phyloP scores from a whole-genome alignment of 92 coral and sea anemone species.

The Zoanthus sociatus region DNA sequence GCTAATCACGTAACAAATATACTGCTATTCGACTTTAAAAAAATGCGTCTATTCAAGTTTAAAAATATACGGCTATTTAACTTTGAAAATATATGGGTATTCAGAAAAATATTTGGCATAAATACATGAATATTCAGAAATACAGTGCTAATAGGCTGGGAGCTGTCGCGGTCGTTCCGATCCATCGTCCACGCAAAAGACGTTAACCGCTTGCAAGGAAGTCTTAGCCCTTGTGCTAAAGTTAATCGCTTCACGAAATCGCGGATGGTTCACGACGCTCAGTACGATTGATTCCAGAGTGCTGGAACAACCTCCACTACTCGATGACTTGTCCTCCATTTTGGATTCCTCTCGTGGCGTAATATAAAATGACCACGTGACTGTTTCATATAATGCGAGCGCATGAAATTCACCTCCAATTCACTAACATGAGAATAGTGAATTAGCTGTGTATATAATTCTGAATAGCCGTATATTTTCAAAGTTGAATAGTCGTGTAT shows the following conservation, averaged over 20 bases:
- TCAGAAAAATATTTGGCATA: background rate
- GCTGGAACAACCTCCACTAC: background rate
- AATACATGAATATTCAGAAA: too few relatives aligned
- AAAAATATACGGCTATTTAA: too few relatives aligned
- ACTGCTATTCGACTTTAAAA: background rate
- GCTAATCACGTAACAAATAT: background rate
- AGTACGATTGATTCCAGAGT: background rate
- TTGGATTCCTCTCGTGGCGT: background rate
- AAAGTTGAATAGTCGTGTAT: too few relatives aligned
- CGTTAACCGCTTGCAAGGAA: too few relatives aligned
- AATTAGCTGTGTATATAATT: background rate
- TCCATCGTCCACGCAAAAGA: too few relatives aligned
- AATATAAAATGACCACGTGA: background rate
- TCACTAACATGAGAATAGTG: background rate
- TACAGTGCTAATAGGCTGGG: too few relatives aligned
- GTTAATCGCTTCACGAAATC: background rate
- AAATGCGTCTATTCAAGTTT: background rate
- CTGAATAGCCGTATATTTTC: background rate
- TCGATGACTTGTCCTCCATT: background rate
- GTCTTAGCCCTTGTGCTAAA: background rate
- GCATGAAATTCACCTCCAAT: background rate
- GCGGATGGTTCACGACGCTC: constrained; percentile 14
- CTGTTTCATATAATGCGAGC: background rate
- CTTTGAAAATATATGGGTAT: background rate
- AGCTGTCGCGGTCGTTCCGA: too few relatives aligned